phyloP scores from a whole-genome alignment of 2,113 vertebrate genomes.

The Picathartes gymnocephalus region DNA sequence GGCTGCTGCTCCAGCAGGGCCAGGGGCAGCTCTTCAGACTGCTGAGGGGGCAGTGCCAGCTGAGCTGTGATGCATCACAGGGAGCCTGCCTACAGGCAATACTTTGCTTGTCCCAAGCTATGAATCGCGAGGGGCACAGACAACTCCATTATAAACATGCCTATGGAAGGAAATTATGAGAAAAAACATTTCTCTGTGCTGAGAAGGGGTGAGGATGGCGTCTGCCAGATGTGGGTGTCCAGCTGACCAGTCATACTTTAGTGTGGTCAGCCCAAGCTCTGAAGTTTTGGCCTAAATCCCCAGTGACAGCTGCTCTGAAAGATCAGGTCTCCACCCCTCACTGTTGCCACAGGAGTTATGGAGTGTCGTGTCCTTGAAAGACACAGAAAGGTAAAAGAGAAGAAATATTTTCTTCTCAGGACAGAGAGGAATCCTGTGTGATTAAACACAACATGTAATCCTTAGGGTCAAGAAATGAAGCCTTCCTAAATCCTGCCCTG shows the following conservation, averaged over 20 bases:
- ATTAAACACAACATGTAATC: not conserved
- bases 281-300: not conserved
- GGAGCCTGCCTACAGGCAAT: not conserved
- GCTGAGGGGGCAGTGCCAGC: not conserved
- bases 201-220: rapidly evolving
- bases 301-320: not conserved
- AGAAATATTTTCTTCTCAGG: not conserved
- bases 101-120: not conserved
- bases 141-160: rapidly evolving
- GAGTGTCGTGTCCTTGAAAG: not conserved
- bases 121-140: not conserved
- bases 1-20: not conserved
- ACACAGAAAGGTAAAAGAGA: not conserved
- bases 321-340: not conserved
- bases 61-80: not conserved
- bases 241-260: not conserved
- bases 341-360: not conserved
- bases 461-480: not conserved
- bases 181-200: not conserved
- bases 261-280: not conserved
- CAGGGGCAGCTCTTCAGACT: not conserved
- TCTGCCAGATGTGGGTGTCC: not conserved
- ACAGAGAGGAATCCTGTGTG: not conserved
- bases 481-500: not conserved
- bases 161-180: not conserved